These are phyloP conservation scores for Drosophila trichaetosa DNA, from an alignment of 2,888 invertebrate genomes.

Conservation along the genomic window DNA sequence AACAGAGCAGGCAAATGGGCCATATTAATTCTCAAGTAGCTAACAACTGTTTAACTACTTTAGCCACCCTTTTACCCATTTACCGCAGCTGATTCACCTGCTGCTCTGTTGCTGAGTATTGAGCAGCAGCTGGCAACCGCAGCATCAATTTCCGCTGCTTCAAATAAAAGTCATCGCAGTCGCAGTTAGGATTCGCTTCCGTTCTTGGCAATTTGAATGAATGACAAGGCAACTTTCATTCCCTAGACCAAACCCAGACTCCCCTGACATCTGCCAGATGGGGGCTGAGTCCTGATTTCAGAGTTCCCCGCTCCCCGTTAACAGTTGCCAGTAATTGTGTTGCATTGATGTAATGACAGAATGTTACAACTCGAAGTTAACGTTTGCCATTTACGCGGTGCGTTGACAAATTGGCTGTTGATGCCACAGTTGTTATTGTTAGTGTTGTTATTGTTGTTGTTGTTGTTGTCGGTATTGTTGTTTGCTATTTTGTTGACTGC, in stretches of 20 bases:
- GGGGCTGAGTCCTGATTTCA: neutral
- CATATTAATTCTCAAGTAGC: neutral
- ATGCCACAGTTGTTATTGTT: conserved; percentile 37
- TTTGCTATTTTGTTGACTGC: conserved; percentile 12
- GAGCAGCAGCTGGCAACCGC: conserved; percentile 33
- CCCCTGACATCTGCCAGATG: neutral
- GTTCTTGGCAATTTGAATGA: conserved; percentile 51
- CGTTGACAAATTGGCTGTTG: conserved; percentile 69
- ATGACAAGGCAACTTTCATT: conserved; percentile 30
- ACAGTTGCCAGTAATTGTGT: conserved; percentile 36
- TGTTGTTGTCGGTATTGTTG: conserved; percentile 13
- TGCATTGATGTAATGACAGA: conserved; percentile 63
- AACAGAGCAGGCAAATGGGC: neutral
- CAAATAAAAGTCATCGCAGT: conserved; percentile 32
- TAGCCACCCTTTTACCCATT: neutral
- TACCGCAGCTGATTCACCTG: conserved; percentile 17
- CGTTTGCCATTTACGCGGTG: conserved; percentile 45
- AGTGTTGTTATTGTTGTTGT: conserved; percentile 22
- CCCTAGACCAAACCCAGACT: conserved; percentile 2
- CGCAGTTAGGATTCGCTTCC: conserved; percentile 35
- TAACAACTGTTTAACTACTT: neutral
- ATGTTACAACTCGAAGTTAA: conserved; percentile 41
- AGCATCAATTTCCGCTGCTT: conserved; percentile 50
- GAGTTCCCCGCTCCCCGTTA: neutral
- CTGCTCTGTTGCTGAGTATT: neutral